Base-by-base conservation (phyloP, 2,888 invertebrate species). In the Apotomis betuletana region DNA sequence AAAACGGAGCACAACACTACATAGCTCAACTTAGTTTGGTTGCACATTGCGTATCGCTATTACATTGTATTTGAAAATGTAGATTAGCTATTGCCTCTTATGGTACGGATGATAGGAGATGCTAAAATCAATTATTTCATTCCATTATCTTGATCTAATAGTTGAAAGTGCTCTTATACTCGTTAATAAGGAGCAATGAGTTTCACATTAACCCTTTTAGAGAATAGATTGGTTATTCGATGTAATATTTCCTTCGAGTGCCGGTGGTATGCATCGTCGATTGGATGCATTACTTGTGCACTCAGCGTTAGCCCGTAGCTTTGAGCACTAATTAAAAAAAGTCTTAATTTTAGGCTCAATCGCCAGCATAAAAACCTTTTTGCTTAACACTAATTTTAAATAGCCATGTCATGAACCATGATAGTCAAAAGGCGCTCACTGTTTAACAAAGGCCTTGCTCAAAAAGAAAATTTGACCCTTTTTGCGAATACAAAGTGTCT, bases 71-170 rank as follows among this genome's bases (percentile, higher is more conserved):
- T 91, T 88, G 87, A 87, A 82, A 87, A 92, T 90, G 91, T 87
- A 92, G 90, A 92, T 92, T 90, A 91, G 87, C 85, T 88, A 86
- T 90, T 85, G 85, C 86, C 87, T 87, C 88, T 86, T 87, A 85
- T 85, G 84, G 79, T 82, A 84, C 82, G 81, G 82, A 78, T 75
- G 77, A 83, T 83, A 82, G 83, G 84, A 84, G 81, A 81, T 76
- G 76, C 77, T 81, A 85, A 90, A 90, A 88, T 87, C 87, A 90
- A 92, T 91, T 90, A n/a, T n/a, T n/a, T n/a, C n/a, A n/a, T n/a
- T n/a, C n/a, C n/a, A n/a, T n/a, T n/a, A 90, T 86, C 86, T 82
- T 77, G 77, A 74, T 77, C 80, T 79, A 87, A 90, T 91, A 91
- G 91, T 89, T 90, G 76, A 76, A 79, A 90, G 89, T 85, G 86